These are phyloP conservation scores for Phrynocephalus forsythii DNA, from an alignment of 2,797 vertebrate species.

Conservation along the genomic window DNA sequence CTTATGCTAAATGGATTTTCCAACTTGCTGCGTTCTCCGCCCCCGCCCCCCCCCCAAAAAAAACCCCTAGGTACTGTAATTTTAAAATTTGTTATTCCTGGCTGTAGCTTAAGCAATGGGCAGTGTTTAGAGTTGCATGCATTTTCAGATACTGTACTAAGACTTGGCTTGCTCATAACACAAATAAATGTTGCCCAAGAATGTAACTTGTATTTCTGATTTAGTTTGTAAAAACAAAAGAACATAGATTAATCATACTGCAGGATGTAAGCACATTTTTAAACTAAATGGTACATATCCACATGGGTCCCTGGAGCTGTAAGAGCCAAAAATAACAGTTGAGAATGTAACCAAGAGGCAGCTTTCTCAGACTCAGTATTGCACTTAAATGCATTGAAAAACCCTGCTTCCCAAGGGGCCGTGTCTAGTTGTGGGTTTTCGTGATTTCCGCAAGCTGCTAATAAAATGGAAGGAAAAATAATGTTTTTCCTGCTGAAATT, in stretches of 20 bases:
- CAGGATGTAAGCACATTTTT: conserved; percentile 61
- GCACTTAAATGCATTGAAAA: conserved; percentile 9
- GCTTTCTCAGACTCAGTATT: conserved; percentile 15
- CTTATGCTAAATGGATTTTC: neutral
- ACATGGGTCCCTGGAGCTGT: conserved; percentile 38
- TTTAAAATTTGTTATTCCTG: conserved; percentile 25
- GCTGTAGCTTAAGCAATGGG: conserved; percentile 10
- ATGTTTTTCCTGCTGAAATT: neutral
- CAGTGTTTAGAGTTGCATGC: conserved; percentile 7
- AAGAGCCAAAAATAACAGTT: conserved; percentile 63
- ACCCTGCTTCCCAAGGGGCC: conserved; percentile 18
- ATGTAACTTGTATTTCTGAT: conserved; percentile 44
- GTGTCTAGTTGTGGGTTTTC: conserved; percentile 7
- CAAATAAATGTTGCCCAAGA: neutral
- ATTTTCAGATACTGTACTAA: conserved; percentile 35
- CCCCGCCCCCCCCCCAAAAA: neutral
- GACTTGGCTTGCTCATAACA: conserved; percentile 38
- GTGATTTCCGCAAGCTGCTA: conserved; percentile 16
- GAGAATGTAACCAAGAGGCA: conserved; percentile 45
- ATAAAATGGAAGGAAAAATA: neutral
- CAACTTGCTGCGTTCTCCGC: neutral
- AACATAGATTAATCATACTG: conserved; percentile 58
- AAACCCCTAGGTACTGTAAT: neutral
- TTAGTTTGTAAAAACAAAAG: conserved; percentile 49
- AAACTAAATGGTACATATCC: conserved; percentile 51